Evolutionary conservation across 2,888 invertebrate genomes (phyloP), one percentile per base, ranked within the genome.

Genomic region (Odontomyia ornata): DNA sequence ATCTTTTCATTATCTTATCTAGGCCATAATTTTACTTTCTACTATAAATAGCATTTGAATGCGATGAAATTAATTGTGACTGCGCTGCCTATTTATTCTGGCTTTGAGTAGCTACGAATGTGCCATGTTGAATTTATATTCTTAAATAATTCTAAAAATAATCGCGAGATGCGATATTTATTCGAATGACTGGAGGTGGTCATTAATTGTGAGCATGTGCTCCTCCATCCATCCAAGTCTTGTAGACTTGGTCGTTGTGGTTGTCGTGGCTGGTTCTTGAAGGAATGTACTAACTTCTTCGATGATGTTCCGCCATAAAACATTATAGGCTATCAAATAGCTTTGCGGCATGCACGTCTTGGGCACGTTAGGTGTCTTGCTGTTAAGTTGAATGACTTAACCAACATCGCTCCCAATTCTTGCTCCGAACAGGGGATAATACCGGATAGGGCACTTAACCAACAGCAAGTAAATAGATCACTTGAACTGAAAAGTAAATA

Each of bases 131-230:
- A 36, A 36, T 36, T 36, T 36, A 9, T 36, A 9, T 36, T 36
- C 36, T 36, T 9, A 36, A 9, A 9, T 9, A 36, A 9, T 36
- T 52, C 52, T 52, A 52, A 52, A 52, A 52, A 52, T 52, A 52
- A 15, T 18, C 52, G 18, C n/a, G 15, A 7, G 52, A 52, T 18
- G 18, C 18, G 52, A 52, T 36, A 15, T 52, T 52, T 52, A 52
- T 52, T 52, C 52, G 4, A 0, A 52, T 5, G 18, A 18, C 52
- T 52, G 52, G 52, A 52, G 52, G 52, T 52, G 52, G 52, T 18
- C 52, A 18, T 52, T 52, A 52, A 52, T 52, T 52, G 52, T 18
- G 52, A 52, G 52, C 52, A 52, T 52, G 52, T 52, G 52, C 52
- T 52, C n/a, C 7, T 52, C n/a, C 15, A 18, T 7, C 52, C 36